A percentile compares a stretch with the other conserved stretches of the same genome.
phyloP scores from a whole-genome alignment of 2,113 vertebrate genomes.

The Larimichthys polyactis region DNA sequence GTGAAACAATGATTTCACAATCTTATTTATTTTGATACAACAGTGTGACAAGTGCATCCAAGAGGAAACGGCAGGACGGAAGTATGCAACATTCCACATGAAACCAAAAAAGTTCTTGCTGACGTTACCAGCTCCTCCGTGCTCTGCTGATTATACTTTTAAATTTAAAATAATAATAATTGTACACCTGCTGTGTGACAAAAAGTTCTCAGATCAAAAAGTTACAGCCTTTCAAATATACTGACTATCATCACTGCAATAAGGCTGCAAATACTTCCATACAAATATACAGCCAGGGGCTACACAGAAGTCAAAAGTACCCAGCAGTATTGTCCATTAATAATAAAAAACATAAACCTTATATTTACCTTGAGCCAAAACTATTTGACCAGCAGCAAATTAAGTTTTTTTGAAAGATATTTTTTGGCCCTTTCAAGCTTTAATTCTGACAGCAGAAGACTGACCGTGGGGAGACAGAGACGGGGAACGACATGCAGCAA shows the following conservation, averaged over 20 bases:
- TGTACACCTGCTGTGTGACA: slow-evolving; percentile 9
- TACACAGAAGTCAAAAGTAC: background rate
- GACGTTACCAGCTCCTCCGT: background rate
- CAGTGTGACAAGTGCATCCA: background rate
- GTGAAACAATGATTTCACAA: background rate
- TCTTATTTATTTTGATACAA: background rate
- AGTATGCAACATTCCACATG: background rate
- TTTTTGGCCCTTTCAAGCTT: too few relatives aligned
- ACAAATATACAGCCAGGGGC: too few relatives aligned
- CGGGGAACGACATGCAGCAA: too few relatives aligned
- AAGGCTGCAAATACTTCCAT: too few relatives aligned
- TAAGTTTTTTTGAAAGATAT: too few relatives aligned
- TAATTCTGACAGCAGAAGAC: too few relatives aligned
- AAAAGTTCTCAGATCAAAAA: background rate
- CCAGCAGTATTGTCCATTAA: background rate
- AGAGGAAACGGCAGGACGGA: background rate
- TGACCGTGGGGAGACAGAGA: too few relatives aligned
- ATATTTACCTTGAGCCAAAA: background rate
- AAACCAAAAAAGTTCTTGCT: background rate
- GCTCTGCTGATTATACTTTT: slow-evolving; percentile 2
- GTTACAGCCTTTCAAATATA: background rate
- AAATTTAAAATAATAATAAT: background rate
- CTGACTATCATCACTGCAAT: background rate
- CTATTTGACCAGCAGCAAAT: background rate
- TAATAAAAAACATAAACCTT: background rate